Evolutionary conservation across 2,113 vertebrate genomes (phyloP).

Genomic region (Cavia aperea): DNA sequence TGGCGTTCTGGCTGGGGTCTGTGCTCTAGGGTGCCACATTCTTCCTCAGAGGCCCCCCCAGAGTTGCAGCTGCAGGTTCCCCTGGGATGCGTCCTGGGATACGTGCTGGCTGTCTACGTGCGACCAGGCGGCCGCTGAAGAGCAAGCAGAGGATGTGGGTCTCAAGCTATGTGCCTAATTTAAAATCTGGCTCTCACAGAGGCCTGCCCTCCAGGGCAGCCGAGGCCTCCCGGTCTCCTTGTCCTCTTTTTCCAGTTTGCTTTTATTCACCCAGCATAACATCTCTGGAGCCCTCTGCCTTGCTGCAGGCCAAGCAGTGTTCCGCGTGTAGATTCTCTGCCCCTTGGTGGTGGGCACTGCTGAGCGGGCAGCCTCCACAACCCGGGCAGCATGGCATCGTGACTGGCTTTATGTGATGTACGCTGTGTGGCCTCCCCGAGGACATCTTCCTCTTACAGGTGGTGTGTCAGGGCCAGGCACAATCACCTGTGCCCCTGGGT

Average conservation of each 20-base stretch:
- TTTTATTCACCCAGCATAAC: neutral
- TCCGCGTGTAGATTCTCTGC: accelerated
- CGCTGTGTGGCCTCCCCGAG: neutral
- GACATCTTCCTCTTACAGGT: accelerated
- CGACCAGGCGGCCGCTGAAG: too few species aligned
- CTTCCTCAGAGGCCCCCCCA: neutral
- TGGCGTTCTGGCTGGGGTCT: neutral
- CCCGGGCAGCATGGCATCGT: neutral
- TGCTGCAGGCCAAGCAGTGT: neutral
- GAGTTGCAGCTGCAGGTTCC: accelerated
- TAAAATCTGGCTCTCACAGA: neutral
- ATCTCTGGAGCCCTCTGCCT: neutral
- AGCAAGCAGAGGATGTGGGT: too few species aligned
- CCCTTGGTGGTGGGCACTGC: accelerated
- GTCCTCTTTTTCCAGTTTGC: neutral
- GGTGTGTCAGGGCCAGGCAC: accelerated
- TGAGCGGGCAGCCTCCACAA: neutral
- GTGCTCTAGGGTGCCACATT: neutral
- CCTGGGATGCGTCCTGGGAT: neutral
- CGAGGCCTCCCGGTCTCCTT: neutral
- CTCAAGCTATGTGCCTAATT: neutral
- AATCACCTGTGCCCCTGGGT: accelerated
- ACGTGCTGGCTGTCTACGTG: accelerated
- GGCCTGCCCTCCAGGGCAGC: neutral
- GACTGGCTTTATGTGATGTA: neutral